Evolutionary conservation across 2,797 vertebrate genomes (phyloP).

Genomic region (Pelochelys cantorii): DNA sequence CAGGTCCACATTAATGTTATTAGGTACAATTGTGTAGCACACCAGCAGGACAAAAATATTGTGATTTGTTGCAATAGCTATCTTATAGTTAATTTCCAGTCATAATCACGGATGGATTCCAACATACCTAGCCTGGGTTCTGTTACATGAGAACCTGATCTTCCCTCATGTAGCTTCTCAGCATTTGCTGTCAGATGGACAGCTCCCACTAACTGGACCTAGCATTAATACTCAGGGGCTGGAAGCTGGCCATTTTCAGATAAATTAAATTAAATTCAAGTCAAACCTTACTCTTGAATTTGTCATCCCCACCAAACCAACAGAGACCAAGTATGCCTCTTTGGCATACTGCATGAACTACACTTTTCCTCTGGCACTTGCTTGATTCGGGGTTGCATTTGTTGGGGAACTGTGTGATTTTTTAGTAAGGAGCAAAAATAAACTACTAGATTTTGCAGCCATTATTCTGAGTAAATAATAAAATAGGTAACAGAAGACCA

Average conservation of each 20-base stretch:
- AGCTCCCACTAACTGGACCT: not conserved
- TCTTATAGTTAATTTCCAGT: not conserved
- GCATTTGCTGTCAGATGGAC: not conserved
- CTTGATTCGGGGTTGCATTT: not conserved
- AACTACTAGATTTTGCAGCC: accelerated
- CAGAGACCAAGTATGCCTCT: not conserved
- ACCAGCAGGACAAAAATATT: not conserved
- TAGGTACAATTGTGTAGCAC: not conserved
- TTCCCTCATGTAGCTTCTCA: not conserved
- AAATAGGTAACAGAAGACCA: not conserved
- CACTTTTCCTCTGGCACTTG: not conserved
- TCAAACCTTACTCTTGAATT: accelerated
- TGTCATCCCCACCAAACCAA: too few relatives aligned
- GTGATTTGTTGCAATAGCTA: not conserved
- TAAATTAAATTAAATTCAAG: not conserved
- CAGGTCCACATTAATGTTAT: not conserved
- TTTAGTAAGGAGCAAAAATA: accelerated
- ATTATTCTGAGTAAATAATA: not conserved
- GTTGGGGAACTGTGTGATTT: not conserved
- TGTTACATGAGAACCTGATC: too few relatives aligned
- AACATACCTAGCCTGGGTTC: not conserved
- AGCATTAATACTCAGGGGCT: not conserved
- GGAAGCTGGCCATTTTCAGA: not conserved
- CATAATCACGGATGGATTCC: not conserved
- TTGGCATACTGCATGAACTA: not conserved